These are phyloP conservation scores for Phalloptychus januarius DNA, from an alignment of 2,797 vertebrate species.

Conservation along the genomic window DNA sequence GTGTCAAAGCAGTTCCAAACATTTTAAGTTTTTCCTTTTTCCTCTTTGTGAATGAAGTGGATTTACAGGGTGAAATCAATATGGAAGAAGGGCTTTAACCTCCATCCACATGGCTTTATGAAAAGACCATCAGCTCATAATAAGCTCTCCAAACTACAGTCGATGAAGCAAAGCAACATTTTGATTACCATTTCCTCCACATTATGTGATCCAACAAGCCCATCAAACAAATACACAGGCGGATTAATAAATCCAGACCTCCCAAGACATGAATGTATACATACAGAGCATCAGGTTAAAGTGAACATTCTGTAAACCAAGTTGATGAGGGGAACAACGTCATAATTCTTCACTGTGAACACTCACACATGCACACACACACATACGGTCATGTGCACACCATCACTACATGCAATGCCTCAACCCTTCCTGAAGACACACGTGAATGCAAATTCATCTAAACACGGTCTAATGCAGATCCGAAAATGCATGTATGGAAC, in stretches of 20 bases:
- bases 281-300: constrained; percentile 36
- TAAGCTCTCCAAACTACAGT: constrained; percentile 19
- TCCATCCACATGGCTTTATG: constrained; percentile 19
- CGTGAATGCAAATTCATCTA: constrained; percentile 54
- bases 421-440: constrained; percentile 5
- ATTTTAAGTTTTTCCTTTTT: background rate
- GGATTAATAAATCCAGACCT: constrained; percentile 59
- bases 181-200: constrained; percentile 16
- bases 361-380: background rate
- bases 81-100: constrained; percentile 29
- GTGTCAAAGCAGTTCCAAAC: background rate
- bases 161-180: constrained; percentile 25
- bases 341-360: constrained; percentile 46
- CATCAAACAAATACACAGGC: constrained; percentile 24
- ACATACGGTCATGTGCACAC: constrained; percentile 16
- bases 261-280: constrained; percentile 27
- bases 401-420: constrained; percentile 16
- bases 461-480: constrained; percentile 65
- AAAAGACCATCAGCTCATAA: constrained; percentile 29
- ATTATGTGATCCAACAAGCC: constrained; percentile 36
- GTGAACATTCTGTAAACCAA: constrained; percentile 57
- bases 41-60: constrained; percentile 23
- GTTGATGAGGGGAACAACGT: constrained; percentile 70
- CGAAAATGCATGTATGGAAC: constrained; percentile 77
- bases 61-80: constrained; percentile 44